Conservation (phyloP, 2,113 vertebrate species). For the Nerophis ophidion region DNA sequence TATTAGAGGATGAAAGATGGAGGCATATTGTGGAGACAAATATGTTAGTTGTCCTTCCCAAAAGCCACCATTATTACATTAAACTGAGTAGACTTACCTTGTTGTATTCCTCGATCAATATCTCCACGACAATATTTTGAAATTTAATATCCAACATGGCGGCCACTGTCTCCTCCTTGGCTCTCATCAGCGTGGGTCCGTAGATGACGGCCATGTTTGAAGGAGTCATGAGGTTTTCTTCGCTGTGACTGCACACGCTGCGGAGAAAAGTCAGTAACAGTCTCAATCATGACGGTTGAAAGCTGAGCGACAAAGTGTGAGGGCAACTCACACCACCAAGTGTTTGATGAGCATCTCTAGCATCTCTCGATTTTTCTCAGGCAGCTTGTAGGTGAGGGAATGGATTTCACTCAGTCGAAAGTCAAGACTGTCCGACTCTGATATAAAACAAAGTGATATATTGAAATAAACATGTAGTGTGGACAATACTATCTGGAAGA, state of each 20-base stretch:
- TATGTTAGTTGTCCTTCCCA: no score
- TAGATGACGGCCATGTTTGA: conserved; percentile 98
- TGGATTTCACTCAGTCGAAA: conserved; percentile 88
- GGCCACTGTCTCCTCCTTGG: conserved; percentile 91
- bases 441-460: conserved; percentile 1
- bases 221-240: conserved; percentile 87
- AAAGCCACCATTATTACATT: no score
- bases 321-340: conserved; percentile 80
- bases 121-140: conserved; percentile 94
- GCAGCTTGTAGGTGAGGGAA: conserved; percentile 87
- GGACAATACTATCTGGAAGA: no score
- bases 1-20: no score
- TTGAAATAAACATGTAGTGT: no score
- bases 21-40: no score
- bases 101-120: conserved; percentile 87
- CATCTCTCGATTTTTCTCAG: conserved; percentile 91
- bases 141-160: conserved; percentile 99
- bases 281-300: neutral
- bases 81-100: conserved; percentile 69
- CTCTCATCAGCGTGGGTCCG: conserved; percentile 92
- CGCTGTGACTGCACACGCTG: conserved; percentile 88
- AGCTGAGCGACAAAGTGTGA: neutral
- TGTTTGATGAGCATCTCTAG: conserved; percentile 88
- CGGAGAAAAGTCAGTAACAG: conserved; percentile 8
- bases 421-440: conserved; percentile 92